These are phyloP conservation scores for Scolopax rusticola DNA, from an alignment of 2,797 vertebrate species.

Conservation along the genomic window DNA sequence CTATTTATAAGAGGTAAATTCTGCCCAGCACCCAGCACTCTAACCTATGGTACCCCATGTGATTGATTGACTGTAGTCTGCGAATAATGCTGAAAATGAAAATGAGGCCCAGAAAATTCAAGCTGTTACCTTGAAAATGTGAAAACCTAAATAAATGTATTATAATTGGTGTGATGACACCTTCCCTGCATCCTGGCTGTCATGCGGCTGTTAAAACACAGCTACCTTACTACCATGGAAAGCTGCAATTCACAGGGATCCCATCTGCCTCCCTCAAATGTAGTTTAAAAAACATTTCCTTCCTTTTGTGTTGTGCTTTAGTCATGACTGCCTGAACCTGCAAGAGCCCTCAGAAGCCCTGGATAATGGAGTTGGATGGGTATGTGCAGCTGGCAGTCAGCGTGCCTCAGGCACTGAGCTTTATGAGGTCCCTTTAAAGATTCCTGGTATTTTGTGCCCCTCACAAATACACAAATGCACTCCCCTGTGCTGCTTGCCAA, in stretches of 20 bases:
- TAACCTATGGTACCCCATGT: neutral
- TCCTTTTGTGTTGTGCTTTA: neutral
- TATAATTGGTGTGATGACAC: neutral
- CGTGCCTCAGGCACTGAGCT: neutral
- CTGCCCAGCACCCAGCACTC: neutral
- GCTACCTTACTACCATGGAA: neutral
- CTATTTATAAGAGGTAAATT: neutral
- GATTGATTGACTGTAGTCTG: neutral
- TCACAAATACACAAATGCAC: neutral
- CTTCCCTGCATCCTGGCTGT: neutral
- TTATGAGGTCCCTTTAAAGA: slow-evolving; percentile 3
- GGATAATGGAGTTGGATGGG: neutral
- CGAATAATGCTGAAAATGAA: neutral
- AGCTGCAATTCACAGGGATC: neutral
- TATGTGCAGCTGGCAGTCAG: neutral
- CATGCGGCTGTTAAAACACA: neutral
- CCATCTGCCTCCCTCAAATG: neutral
- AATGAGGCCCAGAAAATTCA: neutral
- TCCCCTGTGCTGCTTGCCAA: slow-evolving; percentile 24
- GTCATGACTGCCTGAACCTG: neutral
- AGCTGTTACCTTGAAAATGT: neutral
- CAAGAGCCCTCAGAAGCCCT: neutral
- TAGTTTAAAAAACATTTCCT: neutral
- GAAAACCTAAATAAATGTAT: neutral
- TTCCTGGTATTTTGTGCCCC: neutral